Evolutionary conservation across 2,888 invertebrate species (phyloP).

Genomic region (Pristionchus exspectatus): DNA sequence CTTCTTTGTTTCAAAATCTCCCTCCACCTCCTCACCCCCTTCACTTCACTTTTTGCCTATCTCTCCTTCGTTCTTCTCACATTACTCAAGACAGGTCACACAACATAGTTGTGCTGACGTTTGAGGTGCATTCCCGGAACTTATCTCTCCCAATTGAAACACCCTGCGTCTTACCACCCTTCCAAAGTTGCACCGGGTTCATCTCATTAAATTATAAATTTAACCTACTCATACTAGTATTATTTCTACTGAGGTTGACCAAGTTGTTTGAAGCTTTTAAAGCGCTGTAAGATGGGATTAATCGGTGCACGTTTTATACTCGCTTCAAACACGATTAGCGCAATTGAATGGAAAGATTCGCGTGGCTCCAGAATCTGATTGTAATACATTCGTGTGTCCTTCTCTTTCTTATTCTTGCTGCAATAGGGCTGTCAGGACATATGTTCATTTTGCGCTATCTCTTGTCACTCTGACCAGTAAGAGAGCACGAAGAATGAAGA

Average conservation of each 20-base stretch:
- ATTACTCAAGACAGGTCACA: conserved; percentile 34
- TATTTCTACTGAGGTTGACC: not conserved
- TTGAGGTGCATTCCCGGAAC: not conserved
- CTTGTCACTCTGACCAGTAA: too few species aligned
- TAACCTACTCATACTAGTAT: too few species aligned
- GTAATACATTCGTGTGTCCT: conserved; percentile 3
- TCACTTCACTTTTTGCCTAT: conserved; percentile 48
- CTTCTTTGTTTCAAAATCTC: conserved; percentile 29
- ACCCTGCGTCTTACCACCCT: too few species aligned
- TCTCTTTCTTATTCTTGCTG: not conserved
- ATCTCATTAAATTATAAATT: too few species aligned
- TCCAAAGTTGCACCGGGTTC: too few species aligned
- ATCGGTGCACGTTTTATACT: not conserved
- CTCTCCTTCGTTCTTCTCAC: conserved; percentile 40
- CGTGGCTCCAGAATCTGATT: conserved; percentile 35
- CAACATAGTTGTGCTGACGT: not conserved
- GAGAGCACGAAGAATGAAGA: too few species aligned
- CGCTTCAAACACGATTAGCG: not conserved
- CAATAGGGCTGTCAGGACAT: too few species aligned
- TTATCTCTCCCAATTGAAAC: not conserved
- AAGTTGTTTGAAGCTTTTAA: not conserved
- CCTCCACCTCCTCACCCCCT: conserved; percentile 2
- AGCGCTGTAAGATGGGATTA: not conserved
- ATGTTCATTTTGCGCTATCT: too few species aligned
- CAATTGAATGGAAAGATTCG: not conserved